Base-by-base conservation (phyloP, 2,113 vertebrate species). In the Gallinago undulata region DNA sequence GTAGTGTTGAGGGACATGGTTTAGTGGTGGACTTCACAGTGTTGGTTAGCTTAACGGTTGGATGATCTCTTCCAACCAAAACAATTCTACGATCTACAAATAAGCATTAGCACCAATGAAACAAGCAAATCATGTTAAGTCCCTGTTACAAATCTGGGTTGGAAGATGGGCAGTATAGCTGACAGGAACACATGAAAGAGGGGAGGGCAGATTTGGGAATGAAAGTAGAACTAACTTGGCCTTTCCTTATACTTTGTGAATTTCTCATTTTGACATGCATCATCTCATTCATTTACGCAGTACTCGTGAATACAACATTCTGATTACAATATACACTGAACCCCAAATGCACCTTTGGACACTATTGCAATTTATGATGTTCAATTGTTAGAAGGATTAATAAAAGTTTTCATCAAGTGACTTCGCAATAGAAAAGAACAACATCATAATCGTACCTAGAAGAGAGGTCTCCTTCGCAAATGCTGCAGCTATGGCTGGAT, bases 391-490 rank as follows among this genome's bases (percentile, higher is more conserved):
- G 81, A 90, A 74, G 24, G 35, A 68, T 67, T 73, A 90, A 55
- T 12, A 57, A 56, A 5, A 17, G 43, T 45, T 94, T 79, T 89
- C 67, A 93, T 30, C 59, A 87, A 94, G 41, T 28, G 55, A 86
- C 53, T 91, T 30, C 83, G 79, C 55, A 91, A 77, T 43, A 75
- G 7, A 68, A 55, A 93, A 66, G 35, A 91, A 84, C 47, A 92
- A 30, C 33, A 27, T 63, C 64, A 88, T 35, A 96, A 97, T 97
- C 98, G 98, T 99, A 99, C 99, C 99, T 97, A 99, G 98, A 97
- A 99, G 99, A 78, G 99, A 99, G 35, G 99, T 99, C 96, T 99
- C 99, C 97, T 99, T 99, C 87, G 98, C 98, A 97, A 99, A 99
- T 28, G 99, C 99, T 39, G 98, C 99, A 39, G 99, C 98, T 96